Evolutionary conservation across 2,888 invertebrate species (phyloP), one percentile per base, ranked within the genome.

Genomic region (Cepaea hortensis): DNA sequence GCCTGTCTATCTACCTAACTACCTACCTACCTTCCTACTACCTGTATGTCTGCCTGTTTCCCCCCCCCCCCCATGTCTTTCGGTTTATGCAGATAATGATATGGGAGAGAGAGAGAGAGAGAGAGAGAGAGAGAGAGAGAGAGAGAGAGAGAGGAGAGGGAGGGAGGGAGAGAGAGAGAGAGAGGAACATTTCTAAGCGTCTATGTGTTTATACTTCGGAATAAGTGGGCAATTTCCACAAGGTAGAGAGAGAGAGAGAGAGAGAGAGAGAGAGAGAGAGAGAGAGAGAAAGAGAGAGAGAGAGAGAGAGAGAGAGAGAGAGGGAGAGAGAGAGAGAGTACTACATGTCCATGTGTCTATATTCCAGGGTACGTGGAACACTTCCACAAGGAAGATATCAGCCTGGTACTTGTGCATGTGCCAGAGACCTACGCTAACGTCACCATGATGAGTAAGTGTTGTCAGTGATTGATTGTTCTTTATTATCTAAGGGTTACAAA

Each of bases 391-490:
- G 86, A 90, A 6, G 92, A 91, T 76, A 92, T 92, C 89, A 88
- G 90, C 50, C 88, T 93, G 9, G 84, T 92, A 6, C 89, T 92
- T 6, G 90, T 91, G 46, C 92, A 92, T 85, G 90, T 91, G 79
- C 93, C 93, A 50, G 93, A 93, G 88, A 90, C 91, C 23, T 91
- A 90, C 87, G 91, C 91, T 87, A 92, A 92, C 85, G 92, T 92
- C 50, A 92, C 93, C 62, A 92, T 92, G 90, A 93, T 93, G 93
- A 93, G 93, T 93, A 89, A 90, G 93, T 91, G 5, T 48, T 46
- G 35, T 35, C 35, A 35, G 35, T 35, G 35, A 35, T 35, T 35
- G 35, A 35, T 35, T 35, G 35, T 1, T 35, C 1, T 0, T 35
- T 35, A 35, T 35, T 35, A 1, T 35, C 35, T 0, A 35, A 35